phyloP scores from a whole-genome alignment of 2,113 vertebrate species.

The Acrocephalus arundinaceus region DNA sequence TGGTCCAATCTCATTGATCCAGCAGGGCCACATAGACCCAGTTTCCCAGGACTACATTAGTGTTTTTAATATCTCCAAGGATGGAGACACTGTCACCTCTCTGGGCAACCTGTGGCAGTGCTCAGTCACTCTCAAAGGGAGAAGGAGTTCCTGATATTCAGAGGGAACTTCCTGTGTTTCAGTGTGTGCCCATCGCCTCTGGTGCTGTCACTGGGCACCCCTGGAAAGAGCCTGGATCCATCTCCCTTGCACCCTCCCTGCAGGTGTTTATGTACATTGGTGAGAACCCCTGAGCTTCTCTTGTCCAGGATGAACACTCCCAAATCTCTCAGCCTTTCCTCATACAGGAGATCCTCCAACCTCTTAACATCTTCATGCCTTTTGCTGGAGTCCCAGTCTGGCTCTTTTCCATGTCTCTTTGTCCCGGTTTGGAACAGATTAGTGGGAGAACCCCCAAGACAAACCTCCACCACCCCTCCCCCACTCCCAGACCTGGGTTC shows the following conservation, averaged over 20 bases:
- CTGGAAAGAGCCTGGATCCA: neutral
- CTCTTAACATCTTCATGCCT: accelerated
- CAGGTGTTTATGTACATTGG: neutral
- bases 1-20: neutral
- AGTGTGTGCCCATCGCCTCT: accelerated
- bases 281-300: neutral
- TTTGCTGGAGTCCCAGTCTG: neutral
- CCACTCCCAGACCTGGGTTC: too few relatives aligned
- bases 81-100: accelerated
- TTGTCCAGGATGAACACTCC: too few relatives aligned
- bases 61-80: neutral
- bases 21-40: neutral
- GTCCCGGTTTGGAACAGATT: too few relatives aligned
- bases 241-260: neutral
- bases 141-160: neutral
- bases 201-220: neutral
- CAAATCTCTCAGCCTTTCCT: neutral
- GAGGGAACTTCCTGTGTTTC: neutral
- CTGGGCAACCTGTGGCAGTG: neutral
- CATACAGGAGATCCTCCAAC: accelerated
- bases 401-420: neutral
- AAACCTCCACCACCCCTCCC: too few relatives aligned
- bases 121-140: accelerated
- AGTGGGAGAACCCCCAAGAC: too few relatives aligned
- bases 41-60: neutral